Base-by-base conservation (phyloP, 1,140 invertebrate species). In the Conus betulinus region DNA sequence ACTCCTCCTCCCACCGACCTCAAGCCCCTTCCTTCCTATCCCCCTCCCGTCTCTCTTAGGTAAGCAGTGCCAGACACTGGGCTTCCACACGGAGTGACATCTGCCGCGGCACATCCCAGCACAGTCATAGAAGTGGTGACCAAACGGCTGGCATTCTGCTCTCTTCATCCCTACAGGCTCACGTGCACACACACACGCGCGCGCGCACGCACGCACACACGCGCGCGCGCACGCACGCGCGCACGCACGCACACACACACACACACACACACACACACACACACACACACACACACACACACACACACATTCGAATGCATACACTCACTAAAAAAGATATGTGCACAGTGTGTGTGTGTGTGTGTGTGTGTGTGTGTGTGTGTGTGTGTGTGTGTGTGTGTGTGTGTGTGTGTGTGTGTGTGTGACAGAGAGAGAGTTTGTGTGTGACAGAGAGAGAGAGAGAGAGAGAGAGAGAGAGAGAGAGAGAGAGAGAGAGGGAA, bases 401-500 rank as follows among this genome's bases (percentile, higher is more conserved):
- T n/a, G n/a, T n/a, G n/a, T n/a, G n/a, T n/a, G n/a, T n/a, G n/a
- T n/a, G n/a, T n/a, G n/a, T n/a, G n/a, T n/a, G n/a, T n/a, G n/a
- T n/a, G n/a, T n/a, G n/a, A n/a, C n/a, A n/a, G n/a, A n/a, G n/a
- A n/a, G n/a, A n/a, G n/a, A n/a, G n/a, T n/a, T n/a, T n/a, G n/a
- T n/a, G n/a, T n/a, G n/a, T n/a, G n/a, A n/a, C n/a, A n/a, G n/a
- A n/a, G n/a, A n/a, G 67, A 86, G 57, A 85, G 63, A 60, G 55
- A 85, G 84, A 71, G 63, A 86, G 85, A 25, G 84, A 85, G 6
- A n/a, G 8, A 60, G 55, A 67, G 27, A 17, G 52, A 17, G 57
- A 4, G 84, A 13, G 52, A 23, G 57, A 7, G 52, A 7, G 52
- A 17, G 3, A 2, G 3, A 2, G 84, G 7, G 51, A 5, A 5